phyloP scores from a whole-genome alignment of 2,113 vertebrate genomes.

The Climacteris rufus region DNA sequence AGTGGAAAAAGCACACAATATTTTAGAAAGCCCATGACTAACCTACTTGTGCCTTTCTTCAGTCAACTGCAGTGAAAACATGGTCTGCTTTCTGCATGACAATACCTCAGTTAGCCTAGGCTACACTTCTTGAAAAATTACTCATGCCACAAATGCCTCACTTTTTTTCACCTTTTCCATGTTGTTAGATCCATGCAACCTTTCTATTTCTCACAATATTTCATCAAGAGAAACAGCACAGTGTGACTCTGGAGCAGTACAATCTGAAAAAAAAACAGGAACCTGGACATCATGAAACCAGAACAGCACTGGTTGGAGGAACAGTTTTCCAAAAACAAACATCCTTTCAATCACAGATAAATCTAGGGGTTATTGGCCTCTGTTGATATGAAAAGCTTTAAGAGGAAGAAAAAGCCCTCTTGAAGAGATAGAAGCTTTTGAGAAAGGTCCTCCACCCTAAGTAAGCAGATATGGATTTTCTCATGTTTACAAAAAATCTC shows the following conservation, averaged over 20 bases:
- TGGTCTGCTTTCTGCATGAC: not conserved
- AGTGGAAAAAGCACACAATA: not conserved
- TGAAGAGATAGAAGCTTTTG: not conserved
- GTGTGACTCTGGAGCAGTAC: not conserved
- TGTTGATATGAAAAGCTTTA: constrained; percentile 17
- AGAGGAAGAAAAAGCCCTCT: constrained; percentile 16
- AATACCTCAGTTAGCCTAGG: not conserved
- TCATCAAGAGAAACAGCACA: not conserved
- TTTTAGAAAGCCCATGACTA: not conserved
- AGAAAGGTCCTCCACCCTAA: constrained; percentile 11
- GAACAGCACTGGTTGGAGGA: not conserved
- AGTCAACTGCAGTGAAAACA: not conserved
- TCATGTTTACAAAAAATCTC: constrained; percentile 4
- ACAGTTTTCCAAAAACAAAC: constrained; percentile 8
- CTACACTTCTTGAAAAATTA: not conserved
- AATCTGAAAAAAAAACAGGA: constrained; percentile 37
- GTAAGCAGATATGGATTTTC: not conserved
- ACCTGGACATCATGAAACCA: not conserved
- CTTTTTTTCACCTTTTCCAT: not conserved
- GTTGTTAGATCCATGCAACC: not conserved
- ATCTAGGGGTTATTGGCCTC: constrained; percentile 16
- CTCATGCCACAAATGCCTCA: not conserved
- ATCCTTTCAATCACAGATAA: constrained; percentile 1
- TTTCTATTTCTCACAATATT: constrained; percentile 7
- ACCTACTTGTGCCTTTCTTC: not conserved